Evolutionary conservation across 1,140 invertebrate genomes (phyloP), one percentile per base, ranked within the genome.

Genomic region (Epicauta chinensis): DNA sequence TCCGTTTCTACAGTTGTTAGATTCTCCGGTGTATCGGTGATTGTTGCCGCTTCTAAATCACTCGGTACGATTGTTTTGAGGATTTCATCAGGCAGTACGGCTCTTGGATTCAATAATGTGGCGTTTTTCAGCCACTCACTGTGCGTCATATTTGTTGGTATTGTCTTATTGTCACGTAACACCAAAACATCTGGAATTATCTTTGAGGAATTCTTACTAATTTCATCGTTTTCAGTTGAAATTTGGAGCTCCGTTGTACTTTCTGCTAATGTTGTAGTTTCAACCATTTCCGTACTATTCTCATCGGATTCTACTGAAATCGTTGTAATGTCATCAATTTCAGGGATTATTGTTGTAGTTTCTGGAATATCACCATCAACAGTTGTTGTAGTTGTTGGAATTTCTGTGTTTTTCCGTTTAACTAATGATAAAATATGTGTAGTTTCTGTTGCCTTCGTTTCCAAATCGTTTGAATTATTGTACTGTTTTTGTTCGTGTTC

Each of bases 121-220:
- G 38, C 17, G 2, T 30, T n/a, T 54, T 67, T 62, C 36, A 63
- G 35, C 64, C 63, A 63, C 16, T 54, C 55, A 10, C 13, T 50
- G 23, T 60, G 32, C 5, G 44, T 52, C 0, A 38, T 53, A 49
- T 60, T 52, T 38, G 46, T 50, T 11, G 53, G 47, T 29, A 36
- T 29, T 3, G 58, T 62, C 11, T 54, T 53, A 40, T 65, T 64
- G 15, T 35, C 51, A 23, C 56, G 14, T 10, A 59, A 53, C 11
- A 59, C 58, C 16, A 59, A 43, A 44, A 67, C 46, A 45, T 62
- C 63, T 9, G 61, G 59, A 13, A 66, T 38, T 23, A 66, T 64
- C 49, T 64, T 66, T 3, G 36, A 31, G 9, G 41, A 29, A 3
- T 29, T 51, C 16, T 40, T 45, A 32, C 41, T 34, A 34, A n/a